Base-by-base conservation (phyloP, 2,113 vertebrate genomes). In the Hydrochoerus hydrochaeris region DNA sequence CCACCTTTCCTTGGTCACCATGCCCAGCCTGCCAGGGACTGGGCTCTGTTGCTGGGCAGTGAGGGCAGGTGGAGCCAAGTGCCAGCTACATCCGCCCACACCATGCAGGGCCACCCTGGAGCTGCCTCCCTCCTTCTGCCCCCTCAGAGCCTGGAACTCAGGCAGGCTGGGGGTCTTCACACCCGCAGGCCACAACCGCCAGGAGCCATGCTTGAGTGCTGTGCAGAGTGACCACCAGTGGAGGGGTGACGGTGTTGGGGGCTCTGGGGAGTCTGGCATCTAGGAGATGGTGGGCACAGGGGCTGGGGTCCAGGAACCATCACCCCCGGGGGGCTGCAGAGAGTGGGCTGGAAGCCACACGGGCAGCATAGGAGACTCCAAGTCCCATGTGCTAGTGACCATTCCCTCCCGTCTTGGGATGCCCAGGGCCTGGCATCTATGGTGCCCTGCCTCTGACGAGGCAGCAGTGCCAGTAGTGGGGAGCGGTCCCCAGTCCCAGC, bases 321-420 rank as follows among this genome's bases (percentile, higher is more conserved):
- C 54, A 44, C 63, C 28, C 35, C 17, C 7, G 35, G 57, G 28
- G 60, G 80, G 19, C 63, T 84, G 26, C 5, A 4, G 80, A 38
- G 65, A 62, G 32, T 28, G 49, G 28, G 30, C 67, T 2, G 0
- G 24, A 24, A 38, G 30, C 73, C 54, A 26, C 0, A 19, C 2
- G 4, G 63, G 46, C 26, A 44, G n/a, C 14, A 19, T 32, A 78
- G 32, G 46, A 1, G 14, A 60, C 35, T 44, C 30, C 1, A 7
- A 65, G 57, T 19, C 41, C 38, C 0, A 0, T 54, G 80, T 2
- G 49, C 69, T 0, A 1, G 19, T 24, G 19, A 44, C 65, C 0
- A 4, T 28, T 1, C 52, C 19, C 86, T 30, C 58, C 49, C 17
- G 28, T 22, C 78, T 44, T 1, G 12, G 30, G 49, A 32, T 6